Evolutionary conservation across 1,140 invertebrate genomes (phyloP).

Genomic region (Agraylea sexmaculata): DNA sequence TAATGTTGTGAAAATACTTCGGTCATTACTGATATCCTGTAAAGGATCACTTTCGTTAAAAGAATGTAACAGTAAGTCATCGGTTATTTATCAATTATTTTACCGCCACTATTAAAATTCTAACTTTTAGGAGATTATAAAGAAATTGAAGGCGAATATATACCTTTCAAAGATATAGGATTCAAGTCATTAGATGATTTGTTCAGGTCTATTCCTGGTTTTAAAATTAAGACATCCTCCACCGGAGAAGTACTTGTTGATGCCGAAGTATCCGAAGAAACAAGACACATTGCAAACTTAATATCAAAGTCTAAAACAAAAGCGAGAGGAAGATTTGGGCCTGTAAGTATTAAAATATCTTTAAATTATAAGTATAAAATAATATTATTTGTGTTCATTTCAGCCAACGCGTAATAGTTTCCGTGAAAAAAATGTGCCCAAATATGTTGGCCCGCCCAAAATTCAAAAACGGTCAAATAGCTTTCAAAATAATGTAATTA

Average conservation of each 20-base stretch:
- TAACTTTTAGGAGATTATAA: constrained; percentile 40
- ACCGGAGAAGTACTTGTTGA: constrained; percentile 41
- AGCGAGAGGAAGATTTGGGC: too few species aligned
- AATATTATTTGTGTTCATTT: too few species aligned
- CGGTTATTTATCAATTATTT: background rate
- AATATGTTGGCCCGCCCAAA: too few species aligned
- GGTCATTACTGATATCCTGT: constrained; percentile 35
- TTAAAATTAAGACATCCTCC: constrained; percentile 30
- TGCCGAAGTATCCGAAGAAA: constrained; percentile 39
- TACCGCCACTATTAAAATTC: constrained; percentile 1
- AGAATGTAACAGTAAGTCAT: constrained; percentile 36
- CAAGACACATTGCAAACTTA: constrained; percentile 46
- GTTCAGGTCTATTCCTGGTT: constrained; percentile 38
- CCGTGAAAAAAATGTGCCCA: too few species aligned
- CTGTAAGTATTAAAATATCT: too few species aligned
- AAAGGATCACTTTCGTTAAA: constrained; percentile 37
- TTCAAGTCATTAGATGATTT: constrained; percentile 42
- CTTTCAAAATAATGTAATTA: too few species aligned
- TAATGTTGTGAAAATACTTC: constrained; percentile 34
- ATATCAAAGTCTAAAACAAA: constrained; percentile 47
- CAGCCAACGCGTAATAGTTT: too few species aligned
- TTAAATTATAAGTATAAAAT: too few species aligned
- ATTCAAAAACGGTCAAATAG: too few species aligned
- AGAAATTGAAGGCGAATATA: constrained; percentile 41
- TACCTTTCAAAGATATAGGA: constrained; percentile 46